Base-by-base conservation (phyloP, 2,797 vertebrate genomes). In the Anniella stebbinsi region DNA sequence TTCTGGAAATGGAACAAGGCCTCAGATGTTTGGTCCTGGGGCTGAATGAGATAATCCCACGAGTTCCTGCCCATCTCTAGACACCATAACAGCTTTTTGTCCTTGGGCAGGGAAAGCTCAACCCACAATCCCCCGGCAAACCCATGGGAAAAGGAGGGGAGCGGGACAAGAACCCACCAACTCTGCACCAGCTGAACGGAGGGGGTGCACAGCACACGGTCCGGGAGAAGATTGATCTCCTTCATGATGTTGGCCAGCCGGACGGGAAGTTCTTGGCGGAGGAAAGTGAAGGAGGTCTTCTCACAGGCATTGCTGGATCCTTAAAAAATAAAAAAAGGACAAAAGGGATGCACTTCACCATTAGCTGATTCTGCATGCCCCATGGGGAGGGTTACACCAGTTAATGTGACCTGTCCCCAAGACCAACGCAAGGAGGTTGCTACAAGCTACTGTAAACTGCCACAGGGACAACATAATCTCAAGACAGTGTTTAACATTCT, bases 201-300 rank as follows among this genome's bases (percentile, higher is more conserved):
- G 1, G 98, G 97, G 1, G 99, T 99, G 48, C 96, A 96, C 90
- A 99, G 97, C 91, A 99, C 97, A 38, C 97, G 97, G 95, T 98
- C 98, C 0, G 99, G 99, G 89, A 99, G 95, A 78, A 99, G 96
- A 94, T 99, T 99, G 80, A 99, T 99, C 94, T 99, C 99, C 92
- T 99, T 99, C 99, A 99, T 99, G 86, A 99, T 99, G 97, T 99
- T 99, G 91, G 98, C 98, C 11, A 99, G 97, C 45, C 99, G 97
- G 1, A 99, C 99, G 0, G 99, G 99, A 73, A 99, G 97, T 94
- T 99, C 99, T 96, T 99, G 99, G 10, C 98, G 97, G 96, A 99
- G 93, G 92, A 99, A 99, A 54, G 97, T 97, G 80, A 99, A 99
- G 0, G 99, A 99, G 0, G 99, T 99, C 96, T 98, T 99, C 97